phyloP scores from a whole-genome alignment of 2,888 invertebrate species.

The Zeuzera pyrina region DNA sequence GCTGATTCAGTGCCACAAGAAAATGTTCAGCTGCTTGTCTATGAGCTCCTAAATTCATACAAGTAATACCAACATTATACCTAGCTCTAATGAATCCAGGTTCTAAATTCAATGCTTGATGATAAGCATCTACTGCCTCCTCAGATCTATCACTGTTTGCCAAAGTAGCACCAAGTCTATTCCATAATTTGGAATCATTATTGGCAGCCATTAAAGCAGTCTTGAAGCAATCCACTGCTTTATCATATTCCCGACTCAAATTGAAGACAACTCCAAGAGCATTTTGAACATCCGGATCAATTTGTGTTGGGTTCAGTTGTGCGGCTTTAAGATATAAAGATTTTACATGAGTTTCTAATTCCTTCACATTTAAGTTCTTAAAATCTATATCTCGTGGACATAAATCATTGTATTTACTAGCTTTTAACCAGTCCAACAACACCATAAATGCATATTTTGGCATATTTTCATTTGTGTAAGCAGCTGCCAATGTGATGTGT shows the following conservation, averaged over 20 bases:
- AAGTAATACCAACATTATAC: conserved; percentile 98
- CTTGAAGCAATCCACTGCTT: conserved; percentile 96
- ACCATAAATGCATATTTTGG: conserved; percentile 90
- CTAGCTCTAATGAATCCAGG: conserved; percentile 98
- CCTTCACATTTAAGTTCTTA: conserved; percentile 52
- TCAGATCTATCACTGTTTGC: conserved; percentile 96
- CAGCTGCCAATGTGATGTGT: conserved; percentile 92
- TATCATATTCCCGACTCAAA: conserved; percentile 93
- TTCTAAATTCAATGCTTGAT: conserved; percentile 89
- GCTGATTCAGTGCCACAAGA: conserved; percentile 92
- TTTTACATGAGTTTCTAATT: conserved; percentile 76
- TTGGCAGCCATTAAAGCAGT: conserved; percentile 88
- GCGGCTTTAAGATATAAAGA: conserved; percentile 86
- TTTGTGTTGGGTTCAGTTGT: conserved; percentile 78
- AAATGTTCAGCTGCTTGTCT: conserved; percentile 98
- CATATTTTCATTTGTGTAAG: conserved; percentile 96
- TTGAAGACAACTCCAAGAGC: conserved; percentile 97
- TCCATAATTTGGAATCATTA: conserved; percentile 94
- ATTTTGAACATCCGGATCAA: conserved; percentile 94
- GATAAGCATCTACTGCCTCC: conserved; percentile 97
- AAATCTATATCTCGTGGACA: conserved; percentile 68
- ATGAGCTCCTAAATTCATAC: conserved; percentile 95
- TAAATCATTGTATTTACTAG: conserved; percentile 86
- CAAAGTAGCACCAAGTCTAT: conserved; percentile 95
- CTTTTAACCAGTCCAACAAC: conserved; percentile 83